Conservation (phyloP, 2,888 invertebrate species). For the Hylaea fasciaria region DNA sequence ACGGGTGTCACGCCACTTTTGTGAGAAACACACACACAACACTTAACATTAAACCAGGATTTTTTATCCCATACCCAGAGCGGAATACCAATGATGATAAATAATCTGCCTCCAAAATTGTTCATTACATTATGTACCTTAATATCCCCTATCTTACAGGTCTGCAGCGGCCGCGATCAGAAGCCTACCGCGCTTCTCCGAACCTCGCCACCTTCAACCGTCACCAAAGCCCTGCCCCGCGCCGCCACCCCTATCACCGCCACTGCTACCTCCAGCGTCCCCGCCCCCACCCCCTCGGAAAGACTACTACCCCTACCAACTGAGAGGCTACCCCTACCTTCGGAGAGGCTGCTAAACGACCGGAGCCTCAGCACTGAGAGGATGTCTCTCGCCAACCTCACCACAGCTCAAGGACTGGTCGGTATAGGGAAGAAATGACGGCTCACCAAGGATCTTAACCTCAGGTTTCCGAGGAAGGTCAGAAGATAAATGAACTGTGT, state of each 20-base stretch:
- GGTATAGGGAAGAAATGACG: slow-evolving; percentile 83
- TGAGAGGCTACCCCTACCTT: slow-evolving; percentile 26
- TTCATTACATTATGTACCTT: too few species aligned
- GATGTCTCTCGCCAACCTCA: slow-evolving; percentile 68
- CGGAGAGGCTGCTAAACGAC: slow-evolving; percentile 34
- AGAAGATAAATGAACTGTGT: slow-evolving; percentile 56
- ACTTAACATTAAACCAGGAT: too few species aligned
- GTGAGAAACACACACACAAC: too few species aligned
- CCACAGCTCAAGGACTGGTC: slow-evolving; percentile 74
- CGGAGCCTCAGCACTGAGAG: slow-evolving; percentile 62
- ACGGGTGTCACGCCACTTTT: too few species aligned
- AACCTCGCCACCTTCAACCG: slow-evolving; percentile 70
- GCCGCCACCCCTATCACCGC: slow-evolving; percentile 65
- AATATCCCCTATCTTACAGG: slow-evolving; percentile 53
- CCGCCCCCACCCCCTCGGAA: slow-evolving; percentile 46
- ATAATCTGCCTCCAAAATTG: too few species aligned
- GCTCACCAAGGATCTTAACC: slow-evolving; percentile 62
- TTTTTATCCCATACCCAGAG: too few species aligned
- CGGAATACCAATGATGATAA: too few species aligned
- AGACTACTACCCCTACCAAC: slow-evolving; percentile 63
- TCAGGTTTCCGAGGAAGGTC: slow-evolving; percentile 67
- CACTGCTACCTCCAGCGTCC: slow-evolving; percentile 42
- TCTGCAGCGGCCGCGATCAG: slow-evolving; percentile 80
- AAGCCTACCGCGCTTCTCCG: slow-evolving; percentile 72
- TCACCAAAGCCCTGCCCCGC: slow-evolving; percentile 65